Conservation (phyloP, 2,888 invertebrate genomes). For the Phortica magna region DNA sequence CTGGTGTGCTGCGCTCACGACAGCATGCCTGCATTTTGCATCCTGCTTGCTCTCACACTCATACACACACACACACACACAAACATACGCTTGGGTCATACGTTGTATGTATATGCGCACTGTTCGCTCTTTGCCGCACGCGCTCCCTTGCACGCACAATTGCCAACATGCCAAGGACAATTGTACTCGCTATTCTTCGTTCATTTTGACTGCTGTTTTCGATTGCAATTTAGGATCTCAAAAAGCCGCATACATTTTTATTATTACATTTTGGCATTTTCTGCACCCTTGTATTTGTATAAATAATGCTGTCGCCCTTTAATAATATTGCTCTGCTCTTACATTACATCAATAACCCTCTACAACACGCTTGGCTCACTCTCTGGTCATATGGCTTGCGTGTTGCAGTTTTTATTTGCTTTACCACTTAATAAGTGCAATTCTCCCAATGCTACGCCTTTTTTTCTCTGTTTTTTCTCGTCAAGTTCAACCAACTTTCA, state of each 20-base stretch:
- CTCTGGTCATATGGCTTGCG: constrained; percentile 42
- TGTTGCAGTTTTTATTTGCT: constrained; percentile 45
- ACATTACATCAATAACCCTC: not conserved
- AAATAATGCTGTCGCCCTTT: not conserved
- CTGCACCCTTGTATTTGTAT: not conserved
- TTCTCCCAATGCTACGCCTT: constrained; percentile 20
- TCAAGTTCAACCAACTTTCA: constrained; percentile 70
- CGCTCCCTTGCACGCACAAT: constrained; percentile 17
- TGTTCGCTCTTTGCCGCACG: constrained; percentile 6
- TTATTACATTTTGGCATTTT: constrained; percentile 7
- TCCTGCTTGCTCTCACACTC: constrained; percentile 40
- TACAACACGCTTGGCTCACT: not conserved
- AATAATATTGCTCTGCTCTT: too few species aligned
- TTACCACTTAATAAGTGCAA: constrained; percentile 5
- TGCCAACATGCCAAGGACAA: constrained; percentile 51
- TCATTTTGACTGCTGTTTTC: not conserved
- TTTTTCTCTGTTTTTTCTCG: constrained; percentile 25
- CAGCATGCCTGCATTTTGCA: constrained; percentile 17
- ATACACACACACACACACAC: constrained; percentile 47
- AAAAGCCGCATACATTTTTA: constrained; percentile 19
- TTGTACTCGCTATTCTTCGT: constrained; percentile 44
- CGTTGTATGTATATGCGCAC: not conserved
- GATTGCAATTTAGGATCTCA: constrained; percentile 9
- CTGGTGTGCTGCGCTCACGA: constrained; percentile 23
- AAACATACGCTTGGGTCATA: constrained; percentile 44